Base-by-base conservation (phyloP, 2,888 invertebrate species). In the Hydropsyche betteni region DNA sequence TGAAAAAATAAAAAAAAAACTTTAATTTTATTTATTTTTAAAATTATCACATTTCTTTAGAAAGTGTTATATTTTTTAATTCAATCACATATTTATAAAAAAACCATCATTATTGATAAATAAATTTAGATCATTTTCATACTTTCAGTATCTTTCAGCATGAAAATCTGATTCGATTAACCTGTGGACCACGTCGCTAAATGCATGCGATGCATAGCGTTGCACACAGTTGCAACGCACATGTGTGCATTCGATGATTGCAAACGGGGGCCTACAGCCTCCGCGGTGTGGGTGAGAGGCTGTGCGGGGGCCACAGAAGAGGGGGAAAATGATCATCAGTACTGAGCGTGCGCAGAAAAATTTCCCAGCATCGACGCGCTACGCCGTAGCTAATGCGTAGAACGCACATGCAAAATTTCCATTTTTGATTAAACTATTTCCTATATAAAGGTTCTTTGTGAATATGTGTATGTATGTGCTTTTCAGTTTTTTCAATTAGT, bases 161-260 rank as follows among this genome's bases (percentile, higher is more conserved):
- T 6, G 10, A 44, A 44, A 44, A 44, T 44, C 10, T 6, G 7
- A 44, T 44, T 44, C 44, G 44, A 44, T 6, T 1, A 8, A n/a
- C 58, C 72, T 4, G 36, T 72, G 72, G 72, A 72, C 72, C 58
- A 72, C 58, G 72, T n/a, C 8, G 72, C 72, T 58, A 24, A 6
- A 58, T 69, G n/a, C 8, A 70, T 70, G 58, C 55, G 50, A 55
- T 50, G 36, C 72, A 50, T 38, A 34, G 16, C 44, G 38, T 61
- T 64, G 61, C 72, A 72, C 33, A 72, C 72, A 72, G 52, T 55
- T 72, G 72, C 72, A 72, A 58, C 61, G 58, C 58, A 72, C 58
- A 14, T 58, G 72, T 72, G 61, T 75, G 75, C 75, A 75, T 75
- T 68, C 75, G 75, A 75, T 75, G 75, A 75, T 52, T 58, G 58